phyloP scores from a whole-genome alignment of 2,888 invertebrate species.

The Drosophila incognita region DNA sequence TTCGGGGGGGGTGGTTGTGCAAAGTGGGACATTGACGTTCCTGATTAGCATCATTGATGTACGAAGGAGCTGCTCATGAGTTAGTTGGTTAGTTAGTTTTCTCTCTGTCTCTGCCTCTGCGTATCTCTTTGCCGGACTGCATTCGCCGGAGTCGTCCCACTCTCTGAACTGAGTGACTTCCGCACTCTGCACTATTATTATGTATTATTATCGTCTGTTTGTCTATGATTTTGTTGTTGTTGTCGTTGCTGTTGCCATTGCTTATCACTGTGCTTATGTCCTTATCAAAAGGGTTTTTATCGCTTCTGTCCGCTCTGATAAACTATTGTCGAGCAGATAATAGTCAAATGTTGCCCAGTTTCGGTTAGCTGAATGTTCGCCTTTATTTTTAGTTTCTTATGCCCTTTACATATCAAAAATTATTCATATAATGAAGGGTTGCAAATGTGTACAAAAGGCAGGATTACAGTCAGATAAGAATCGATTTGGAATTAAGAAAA shows the following conservation, averaged over 20 bases:
- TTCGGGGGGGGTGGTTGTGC: not conserved
- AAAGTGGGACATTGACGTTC: constrained; percentile 56
- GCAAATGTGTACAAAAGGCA: not conserved
- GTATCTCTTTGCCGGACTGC: constrained; percentile 42
- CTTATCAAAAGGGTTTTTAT: constrained; percentile 74
- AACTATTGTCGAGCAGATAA: constrained; percentile 73
- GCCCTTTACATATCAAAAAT: not conserved
- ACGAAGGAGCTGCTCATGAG: constrained; percentile 44
- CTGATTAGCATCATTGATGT: constrained; percentile 71
- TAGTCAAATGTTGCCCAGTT: constrained; percentile 62
- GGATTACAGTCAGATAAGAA: not conserved
- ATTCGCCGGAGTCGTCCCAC: constrained; percentile 43
- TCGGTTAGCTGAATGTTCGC: constrained; percentile 39
- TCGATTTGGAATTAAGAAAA: not conserved
- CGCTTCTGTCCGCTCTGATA: constrained; percentile 56
- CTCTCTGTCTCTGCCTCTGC: not conserved
- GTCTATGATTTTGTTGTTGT: constrained; percentile 49
- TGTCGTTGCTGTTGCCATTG: constrained; percentile 36
- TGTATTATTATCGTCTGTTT: constrained; percentile 77
- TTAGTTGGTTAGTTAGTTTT: constrained; percentile 4
- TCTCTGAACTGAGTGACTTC: constrained; percentile 36
- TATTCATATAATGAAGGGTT: not conserved
- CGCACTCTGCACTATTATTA: constrained; percentile 64
- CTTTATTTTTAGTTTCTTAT: not conserved
- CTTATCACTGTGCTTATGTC: constrained; percentile 73